A percentile compares a stretch with the other conserved stretches of the same genome.
Conservation (phyloP, 2,797 vertebrate species). For the Sebastes aleutianus region DNA sequence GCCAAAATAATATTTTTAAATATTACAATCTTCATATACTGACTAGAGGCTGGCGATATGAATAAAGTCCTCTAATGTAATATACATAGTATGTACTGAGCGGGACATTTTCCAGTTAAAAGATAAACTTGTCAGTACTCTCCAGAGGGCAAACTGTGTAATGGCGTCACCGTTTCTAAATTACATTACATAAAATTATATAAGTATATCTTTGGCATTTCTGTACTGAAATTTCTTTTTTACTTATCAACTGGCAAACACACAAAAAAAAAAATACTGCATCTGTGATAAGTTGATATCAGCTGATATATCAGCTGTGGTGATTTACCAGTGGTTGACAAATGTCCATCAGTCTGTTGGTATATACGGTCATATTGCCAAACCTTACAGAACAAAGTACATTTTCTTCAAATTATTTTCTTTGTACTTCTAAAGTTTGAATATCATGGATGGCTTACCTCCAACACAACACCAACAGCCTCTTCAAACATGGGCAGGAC, state of each 20-base stretch:
- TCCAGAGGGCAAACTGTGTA: too few species aligned
- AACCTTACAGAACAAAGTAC: not conserved
- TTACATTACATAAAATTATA: too few species aligned
- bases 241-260: not conserved
- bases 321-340: not conserved
- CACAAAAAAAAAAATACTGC: not conserved
- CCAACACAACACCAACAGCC: slow-evolving; percentile 83
- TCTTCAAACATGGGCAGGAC: slow-evolving; percentile 85
- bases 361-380: not conserved
- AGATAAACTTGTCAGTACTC: too few species aligned
- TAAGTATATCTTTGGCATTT: too few species aligned
- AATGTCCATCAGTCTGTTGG: not conserved
- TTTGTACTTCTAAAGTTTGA: not conserved
- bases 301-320: not conserved
- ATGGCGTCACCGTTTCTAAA: too few species aligned
- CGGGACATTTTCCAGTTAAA: not conserved
- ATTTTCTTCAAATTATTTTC: not conserved
- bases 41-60: too few species aligned
- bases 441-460: slow-evolving; percentile 68
- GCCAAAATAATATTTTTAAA: too few species aligned
- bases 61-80: too few species aligned
- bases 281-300: not conserved
- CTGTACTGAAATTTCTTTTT: too few species aligned
- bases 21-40: too few species aligned
- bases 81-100: not conserved